phyloP scores from a whole-genome alignment of 2,797 vertebrate genomes.

The Acomys russatus region DNA sequence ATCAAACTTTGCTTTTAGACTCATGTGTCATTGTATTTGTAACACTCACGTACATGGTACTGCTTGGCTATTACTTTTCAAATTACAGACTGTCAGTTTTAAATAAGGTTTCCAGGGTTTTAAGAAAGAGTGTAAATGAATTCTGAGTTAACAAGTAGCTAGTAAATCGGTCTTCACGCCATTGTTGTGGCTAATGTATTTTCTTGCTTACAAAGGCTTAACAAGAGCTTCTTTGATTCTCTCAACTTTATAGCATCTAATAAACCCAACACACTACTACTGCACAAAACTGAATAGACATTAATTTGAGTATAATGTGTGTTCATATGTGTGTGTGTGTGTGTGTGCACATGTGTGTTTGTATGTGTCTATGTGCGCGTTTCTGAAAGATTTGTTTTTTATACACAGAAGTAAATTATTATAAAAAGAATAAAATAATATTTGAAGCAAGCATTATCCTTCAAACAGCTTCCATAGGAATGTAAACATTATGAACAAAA shows the following conservation, averaged over 20 bases:
- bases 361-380: no score
- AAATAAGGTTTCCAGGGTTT: not conserved
- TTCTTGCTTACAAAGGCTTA: conserved; percentile 61
- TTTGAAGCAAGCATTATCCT: conserved; percentile 2
- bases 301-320: conserved; percentile 26
- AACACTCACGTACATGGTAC: not conserved
- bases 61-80: not conserved
- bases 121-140: conserved; percentile 63
- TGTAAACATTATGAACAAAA: not conserved
- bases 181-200: conserved; percentile 46
- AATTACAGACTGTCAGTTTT: not conserved
- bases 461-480: not conserved
- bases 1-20: not conserved
- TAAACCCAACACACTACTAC: conserved; percentile 59
- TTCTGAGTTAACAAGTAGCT: not conserved
- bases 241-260: conserved; percentile 30
- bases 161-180: not conserved
- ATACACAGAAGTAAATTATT: not conserved
- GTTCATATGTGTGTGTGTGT: not conserved
- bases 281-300: conserved; percentile 46
- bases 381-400: conserved; percentile 63
- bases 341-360: no score
- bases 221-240: conserved; percentile 64
- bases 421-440: conserved; percentile 48
- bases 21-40: not conserved